Conservation (phyloP, 1,140 invertebrate species). For the Drosophila nannoptera region DNA sequence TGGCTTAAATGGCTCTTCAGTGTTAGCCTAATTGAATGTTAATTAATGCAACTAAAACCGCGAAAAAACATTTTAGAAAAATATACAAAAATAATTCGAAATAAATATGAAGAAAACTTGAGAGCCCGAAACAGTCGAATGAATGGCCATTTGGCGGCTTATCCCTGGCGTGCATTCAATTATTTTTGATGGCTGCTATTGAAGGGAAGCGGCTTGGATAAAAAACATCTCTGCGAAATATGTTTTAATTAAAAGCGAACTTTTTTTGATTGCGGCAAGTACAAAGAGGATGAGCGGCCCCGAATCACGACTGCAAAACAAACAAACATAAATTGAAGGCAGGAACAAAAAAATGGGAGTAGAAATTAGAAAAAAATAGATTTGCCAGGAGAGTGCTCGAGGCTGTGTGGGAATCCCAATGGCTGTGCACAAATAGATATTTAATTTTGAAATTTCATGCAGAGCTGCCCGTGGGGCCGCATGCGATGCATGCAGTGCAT, state of each 20-base stretch:
- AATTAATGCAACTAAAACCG: constrained; percentile 55
- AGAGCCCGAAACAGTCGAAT: constrained; percentile 45
- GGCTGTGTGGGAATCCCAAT: constrained; percentile 42
- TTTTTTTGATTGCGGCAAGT: constrained; percentile 49
- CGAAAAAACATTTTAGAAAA: constrained; percentile 5
- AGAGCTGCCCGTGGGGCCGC: constrained; percentile 32
- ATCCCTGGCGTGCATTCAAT: constrained; percentile 29
- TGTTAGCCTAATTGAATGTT: constrained; percentile 68
- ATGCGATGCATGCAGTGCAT: constrained; percentile 32
- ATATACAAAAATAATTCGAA: constrained; percentile 10
- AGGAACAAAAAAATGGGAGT: constrained; percentile 19
- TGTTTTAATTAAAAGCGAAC: constrained; percentile 74
- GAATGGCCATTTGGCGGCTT: constrained; percentile 57
- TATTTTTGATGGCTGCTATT: constrained; percentile 58
- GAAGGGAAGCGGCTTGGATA: constrained; percentile 12
- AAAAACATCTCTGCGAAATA: constrained; percentile 55
- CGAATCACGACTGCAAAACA: constrained; percentile 64
- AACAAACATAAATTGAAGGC: constrained; percentile 61
- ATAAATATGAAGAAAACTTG: background rate
- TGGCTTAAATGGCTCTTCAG: constrained; percentile 53
- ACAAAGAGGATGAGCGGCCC: constrained; percentile 37
- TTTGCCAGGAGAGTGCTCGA: constrained; percentile 10
- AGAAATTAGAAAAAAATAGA: constrained; percentile 29
- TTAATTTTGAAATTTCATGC: constrained; percentile 65
- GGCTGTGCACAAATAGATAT: constrained; percentile 65